Evolutionary conservation across 2,113 vertebrate genomes (phyloP).

Genomic region (Panurus biarmicus): DNA sequence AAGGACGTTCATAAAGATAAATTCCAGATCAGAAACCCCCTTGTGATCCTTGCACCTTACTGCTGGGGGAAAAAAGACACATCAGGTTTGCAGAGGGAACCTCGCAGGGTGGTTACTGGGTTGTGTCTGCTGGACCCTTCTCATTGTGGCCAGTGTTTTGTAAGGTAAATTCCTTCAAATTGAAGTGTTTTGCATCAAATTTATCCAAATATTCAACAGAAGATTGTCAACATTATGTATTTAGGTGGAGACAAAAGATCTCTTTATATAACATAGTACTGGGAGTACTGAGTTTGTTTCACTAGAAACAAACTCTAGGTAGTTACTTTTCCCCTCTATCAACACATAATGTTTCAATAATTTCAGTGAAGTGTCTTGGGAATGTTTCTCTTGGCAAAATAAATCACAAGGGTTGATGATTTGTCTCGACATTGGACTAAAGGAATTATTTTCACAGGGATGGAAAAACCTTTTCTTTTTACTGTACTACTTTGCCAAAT

Average conservation of each 20-base stretch:
- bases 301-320: neutral
- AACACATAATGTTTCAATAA: neutral
- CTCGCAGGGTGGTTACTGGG: neutral
- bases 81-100: neutral
- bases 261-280: neutral
- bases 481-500: neutral
- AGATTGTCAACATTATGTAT: neutral
- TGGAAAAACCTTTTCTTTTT: neutral
- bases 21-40: neutral
- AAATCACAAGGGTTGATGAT: neutral
- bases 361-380: neutral
- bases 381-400: slow-evolving; percentile 13
- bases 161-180: neutral
- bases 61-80: neutral
- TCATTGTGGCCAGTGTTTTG: neutral
- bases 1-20: neutral
- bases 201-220: neutral
- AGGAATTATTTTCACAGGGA: neutral
- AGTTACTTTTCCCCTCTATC: neutral
- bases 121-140: neutral
- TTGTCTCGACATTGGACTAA: neutral
- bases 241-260: neutral
- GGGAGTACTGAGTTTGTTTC: neutral
- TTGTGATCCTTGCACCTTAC: neutral
- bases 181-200: neutral